Evolutionary conservation across 2,888 invertebrate genomes (phyloP).

Genomic region (Alentia gelatinosa): DNA sequence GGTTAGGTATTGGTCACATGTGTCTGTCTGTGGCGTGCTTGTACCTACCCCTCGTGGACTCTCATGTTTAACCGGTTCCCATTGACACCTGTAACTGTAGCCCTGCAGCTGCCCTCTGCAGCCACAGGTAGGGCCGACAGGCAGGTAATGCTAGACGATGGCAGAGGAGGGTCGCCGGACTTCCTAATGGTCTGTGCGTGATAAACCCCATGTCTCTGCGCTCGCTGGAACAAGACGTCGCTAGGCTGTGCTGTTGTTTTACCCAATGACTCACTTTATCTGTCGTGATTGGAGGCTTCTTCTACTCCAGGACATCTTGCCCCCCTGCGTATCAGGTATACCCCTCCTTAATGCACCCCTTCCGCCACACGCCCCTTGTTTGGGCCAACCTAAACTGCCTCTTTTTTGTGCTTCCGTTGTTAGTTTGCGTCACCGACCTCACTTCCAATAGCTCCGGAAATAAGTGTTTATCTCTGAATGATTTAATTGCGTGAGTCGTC

Average conservation of each 20-base stretch:
- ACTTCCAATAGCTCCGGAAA: neutral
- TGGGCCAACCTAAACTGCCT: neutral
- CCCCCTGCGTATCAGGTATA: neutral
- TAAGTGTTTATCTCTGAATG: neutral
- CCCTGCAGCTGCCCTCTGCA: neutral
- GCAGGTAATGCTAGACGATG: slow-evolving; percentile 6
- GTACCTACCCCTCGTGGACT: neutral
- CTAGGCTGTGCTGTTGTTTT: neutral
- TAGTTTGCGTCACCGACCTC: neutral
- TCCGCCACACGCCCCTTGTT: neutral
- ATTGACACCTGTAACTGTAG: slow-evolving; percentile 37
- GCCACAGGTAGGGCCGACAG: slow-evolving; percentile 10
- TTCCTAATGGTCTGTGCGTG: slow-evolving; percentile 11
- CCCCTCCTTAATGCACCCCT: neutral
- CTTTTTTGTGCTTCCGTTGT: neutral
- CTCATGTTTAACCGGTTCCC: slow-evolving; percentile 37
- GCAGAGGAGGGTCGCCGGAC: neutral
- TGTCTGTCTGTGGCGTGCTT: neutral
- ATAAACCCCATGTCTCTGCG: neutral
- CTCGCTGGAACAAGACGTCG: neutral
- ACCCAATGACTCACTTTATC: slow-evolving; percentile 42
- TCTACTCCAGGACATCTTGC: neutral
- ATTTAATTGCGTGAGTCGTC: neutral
- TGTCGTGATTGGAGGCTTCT: neutral
- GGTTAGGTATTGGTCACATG: slow-evolving; percentile 30